These are phyloP conservation scores for Hirundichthys speculiger DNA, from an alignment of 2,113 vertebrate species.

Conservation along the genomic window DNA sequence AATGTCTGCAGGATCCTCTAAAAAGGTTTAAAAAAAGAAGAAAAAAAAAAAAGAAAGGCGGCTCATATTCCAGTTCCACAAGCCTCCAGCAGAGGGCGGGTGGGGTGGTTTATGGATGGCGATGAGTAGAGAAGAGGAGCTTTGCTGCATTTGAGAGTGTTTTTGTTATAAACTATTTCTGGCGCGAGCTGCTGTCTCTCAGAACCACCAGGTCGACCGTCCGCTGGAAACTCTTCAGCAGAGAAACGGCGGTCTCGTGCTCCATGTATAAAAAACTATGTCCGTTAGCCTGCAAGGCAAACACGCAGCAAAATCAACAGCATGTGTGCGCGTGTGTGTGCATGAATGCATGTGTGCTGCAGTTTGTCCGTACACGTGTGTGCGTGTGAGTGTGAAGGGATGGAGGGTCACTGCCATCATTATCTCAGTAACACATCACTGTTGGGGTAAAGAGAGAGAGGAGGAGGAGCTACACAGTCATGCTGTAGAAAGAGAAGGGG, in stretches of 20 bases:
- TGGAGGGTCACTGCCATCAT: slow-evolving; percentile 79
- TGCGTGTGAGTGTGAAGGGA: slow-evolving; percentile 60
- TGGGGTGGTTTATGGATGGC: slow-evolving; percentile 53
- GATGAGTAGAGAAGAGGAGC: slow-evolving; percentile 67
- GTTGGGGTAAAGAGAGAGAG: slow-evolving; percentile 79
- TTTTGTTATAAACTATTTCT: slow-evolving; percentile 86
- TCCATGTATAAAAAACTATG: slow-evolving; percentile 99
- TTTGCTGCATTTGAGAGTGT: slow-evolving; percentile 65
- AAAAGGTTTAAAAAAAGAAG: slow-evolving; percentile 60
- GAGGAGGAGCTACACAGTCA: slow-evolving; percentile 79
- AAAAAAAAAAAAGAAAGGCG: slow-evolving; percentile 30
- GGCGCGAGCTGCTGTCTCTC: slow-evolving; percentile 92
- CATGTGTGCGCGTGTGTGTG: slow-evolving; percentile 64
- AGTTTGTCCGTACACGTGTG: slow-evolving; percentile 49
- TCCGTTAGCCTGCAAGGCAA: slow-evolving; percentile 95
- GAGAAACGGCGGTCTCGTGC: slow-evolving; percentile 96
- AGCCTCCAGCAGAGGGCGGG: slow-evolving; percentile 59
- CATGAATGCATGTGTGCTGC: slow-evolving; percentile 51
- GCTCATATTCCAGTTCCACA: slow-evolving; percentile 64
- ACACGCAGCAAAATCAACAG: slow-evolving; percentile 78
- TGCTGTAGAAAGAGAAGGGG: slow-evolving; percentile 79
- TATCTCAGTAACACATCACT: slow-evolving; percentile 82
- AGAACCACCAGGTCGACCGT: slow-evolving; percentile 99
- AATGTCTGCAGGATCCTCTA: slow-evolving; percentile 77
- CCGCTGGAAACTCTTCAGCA: slow-evolving; percentile 99